A percentile compares a stretch with the other conserved stretches of the same genome.
These are phyloP conservation scores for Ennomos fuscantarius DNA, from an alignment of 2,888 invertebrate species.

Conservation along the genomic window DNA sequence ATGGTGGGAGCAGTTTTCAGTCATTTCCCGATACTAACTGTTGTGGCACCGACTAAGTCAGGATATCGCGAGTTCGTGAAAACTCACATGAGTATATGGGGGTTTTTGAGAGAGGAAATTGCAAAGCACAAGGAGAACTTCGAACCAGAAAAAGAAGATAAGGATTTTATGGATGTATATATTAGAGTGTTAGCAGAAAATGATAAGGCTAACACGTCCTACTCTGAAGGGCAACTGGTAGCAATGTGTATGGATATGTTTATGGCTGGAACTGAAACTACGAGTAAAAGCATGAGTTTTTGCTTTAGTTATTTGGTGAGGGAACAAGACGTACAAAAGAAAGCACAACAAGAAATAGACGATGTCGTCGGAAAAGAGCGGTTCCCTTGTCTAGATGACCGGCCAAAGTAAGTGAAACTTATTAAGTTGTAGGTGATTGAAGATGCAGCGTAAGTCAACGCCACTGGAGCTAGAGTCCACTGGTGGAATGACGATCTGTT, in stretches of 20 bases:
- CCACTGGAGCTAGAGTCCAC: too few species aligned
- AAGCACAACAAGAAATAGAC: constrained; percentile 92
- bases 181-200: constrained; percentile 87
- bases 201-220: constrained; percentile 78
- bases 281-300: constrained; percentile 91
- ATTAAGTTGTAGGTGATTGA: too few species aligned
- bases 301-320: constrained; percentile 90
- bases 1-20: constrained; percentile 93
- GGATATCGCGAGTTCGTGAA: constrained; percentile 91
- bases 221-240: constrained; percentile 90
- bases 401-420: constrained; percentile 84
- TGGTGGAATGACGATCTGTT: too few species aligned
- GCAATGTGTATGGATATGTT: constrained; percentile 94
- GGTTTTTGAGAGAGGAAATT: constrained; percentile 89
- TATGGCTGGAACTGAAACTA: constrained; percentile 95
- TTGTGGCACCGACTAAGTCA: constrained; percentile 90
- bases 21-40: constrained; percentile 90
- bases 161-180: constrained; percentile 94
- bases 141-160: constrained; percentile 85
- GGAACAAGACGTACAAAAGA: constrained; percentile 89
- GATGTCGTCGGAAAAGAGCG: constrained; percentile 88
- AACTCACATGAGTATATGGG: constrained; percentile 89
- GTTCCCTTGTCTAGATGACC: constrained; percentile 88
- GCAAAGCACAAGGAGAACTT: constrained; percentile 88
- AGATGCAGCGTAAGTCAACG: too few species aligned